phyloP scores from a whole-genome alignment of 1,140 invertebrate species.

The Drosophila ercepeae region DNA sequence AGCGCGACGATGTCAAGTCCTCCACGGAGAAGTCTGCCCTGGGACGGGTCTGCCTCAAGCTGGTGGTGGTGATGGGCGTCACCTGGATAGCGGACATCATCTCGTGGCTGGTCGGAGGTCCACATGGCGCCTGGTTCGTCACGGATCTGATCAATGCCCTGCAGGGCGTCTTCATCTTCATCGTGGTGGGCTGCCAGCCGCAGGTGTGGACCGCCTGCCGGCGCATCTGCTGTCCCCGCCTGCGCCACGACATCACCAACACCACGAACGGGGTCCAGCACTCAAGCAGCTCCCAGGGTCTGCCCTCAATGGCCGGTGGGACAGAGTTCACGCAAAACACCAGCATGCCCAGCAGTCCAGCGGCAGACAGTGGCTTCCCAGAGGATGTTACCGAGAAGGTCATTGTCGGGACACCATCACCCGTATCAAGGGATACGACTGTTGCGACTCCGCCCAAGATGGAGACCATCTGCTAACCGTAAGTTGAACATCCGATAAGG shows the following conservation, averaged over 20 bases:
- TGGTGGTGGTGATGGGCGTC: constrained; percentile 93
- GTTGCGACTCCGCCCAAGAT: constrained; percentile 1
- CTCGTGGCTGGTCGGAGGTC: constrained; percentile 89
- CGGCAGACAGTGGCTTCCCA: constrained; percentile 16
- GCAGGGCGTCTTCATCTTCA: constrained; percentile 95
- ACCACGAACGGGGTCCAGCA: constrained; percentile 86
- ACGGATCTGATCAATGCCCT: constrained; percentile 93
- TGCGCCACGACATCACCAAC: constrained; percentile 85
- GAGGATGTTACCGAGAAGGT: constrained; percentile 9
- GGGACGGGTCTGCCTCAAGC: constrained; percentile 91
- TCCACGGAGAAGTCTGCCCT: constrained; percentile 92
- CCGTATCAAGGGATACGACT: not conserved
- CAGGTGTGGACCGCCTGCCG: constrained; percentile 89
- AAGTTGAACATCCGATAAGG: constrained; percentile 33
- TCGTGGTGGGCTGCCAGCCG: constrained; percentile 94
- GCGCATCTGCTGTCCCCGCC: constrained; percentile 86
- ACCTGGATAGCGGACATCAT: constrained; percentile 93
- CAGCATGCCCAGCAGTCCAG: constrained; percentile 83
- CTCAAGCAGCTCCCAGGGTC: constrained; percentile 89
- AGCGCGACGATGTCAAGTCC: constrained; percentile 92
- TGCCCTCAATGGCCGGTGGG: constrained; percentile 89
- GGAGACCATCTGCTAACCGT: constrained; percentile 42
- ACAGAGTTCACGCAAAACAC: constrained; percentile 88
- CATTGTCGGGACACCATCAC: not conserved
- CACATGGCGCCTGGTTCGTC: constrained; percentile 90